phyloP scores from a whole-genome alignment of 2,888 invertebrate genomes.

The Drosophila lacicola region DNA sequence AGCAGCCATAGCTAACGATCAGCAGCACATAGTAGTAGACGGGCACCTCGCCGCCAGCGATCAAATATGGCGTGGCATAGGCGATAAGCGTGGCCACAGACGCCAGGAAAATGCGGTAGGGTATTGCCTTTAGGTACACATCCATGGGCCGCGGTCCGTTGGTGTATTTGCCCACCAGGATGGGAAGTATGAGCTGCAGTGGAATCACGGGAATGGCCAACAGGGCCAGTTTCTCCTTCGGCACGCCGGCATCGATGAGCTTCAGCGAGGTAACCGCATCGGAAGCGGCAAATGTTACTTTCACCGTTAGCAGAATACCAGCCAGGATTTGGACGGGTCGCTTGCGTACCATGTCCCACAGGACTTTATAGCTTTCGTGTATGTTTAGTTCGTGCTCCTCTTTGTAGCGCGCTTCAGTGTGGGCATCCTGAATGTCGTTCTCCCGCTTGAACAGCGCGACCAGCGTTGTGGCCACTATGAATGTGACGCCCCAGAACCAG shows the following conservation, averaged over 20 bases:
- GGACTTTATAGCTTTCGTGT: constrained; percentile 91
- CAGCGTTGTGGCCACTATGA: constrained; percentile 94
- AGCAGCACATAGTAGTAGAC: constrained; percentile 91
- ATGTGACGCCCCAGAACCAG: constrained; percentile 97
- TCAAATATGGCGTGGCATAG: constrained; percentile 92
- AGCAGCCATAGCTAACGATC: constrained; percentile 92
- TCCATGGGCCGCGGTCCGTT: constrained; percentile 95
- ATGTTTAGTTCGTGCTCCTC: constrained; percentile 85
- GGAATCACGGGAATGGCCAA: constrained; percentile 97
- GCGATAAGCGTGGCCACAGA: constrained; percentile 93
- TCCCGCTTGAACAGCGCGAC: constrained; percentile 96
- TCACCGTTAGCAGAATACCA: constrained; percentile 93
- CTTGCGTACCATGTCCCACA: constrained; percentile 93
- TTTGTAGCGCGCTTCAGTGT: constrained; percentile 75
- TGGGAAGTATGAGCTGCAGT: constrained; percentile 95
- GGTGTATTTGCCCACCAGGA: constrained; percentile 91
- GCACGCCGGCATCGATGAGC: constrained; percentile 97
- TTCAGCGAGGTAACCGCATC: constrained; percentile 98
- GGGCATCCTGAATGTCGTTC: constrained; percentile 85
- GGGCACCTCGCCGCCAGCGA: constrained; percentile 87
- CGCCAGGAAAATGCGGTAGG: constrained; percentile 94
- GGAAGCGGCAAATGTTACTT: constrained; percentile 97
- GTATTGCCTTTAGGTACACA: constrained; percentile 94
- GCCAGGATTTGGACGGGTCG: constrained; percentile 92
- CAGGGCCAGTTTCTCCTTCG: constrained; percentile 96